Conservation (phyloP, 2,888 invertebrate species). For the Agrotis clavis region DNA sequence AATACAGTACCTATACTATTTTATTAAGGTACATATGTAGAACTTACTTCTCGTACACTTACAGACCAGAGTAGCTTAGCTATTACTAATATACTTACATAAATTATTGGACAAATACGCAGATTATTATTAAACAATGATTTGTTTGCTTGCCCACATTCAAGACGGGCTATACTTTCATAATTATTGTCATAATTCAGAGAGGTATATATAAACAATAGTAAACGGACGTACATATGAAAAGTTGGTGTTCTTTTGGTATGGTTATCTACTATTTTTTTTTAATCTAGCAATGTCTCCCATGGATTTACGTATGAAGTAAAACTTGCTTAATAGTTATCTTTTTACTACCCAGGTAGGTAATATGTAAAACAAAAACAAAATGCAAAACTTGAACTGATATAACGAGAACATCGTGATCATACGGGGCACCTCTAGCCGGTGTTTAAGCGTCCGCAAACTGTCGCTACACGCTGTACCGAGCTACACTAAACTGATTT, state of each 20-base stretch:
- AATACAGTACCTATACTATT: slow-evolving; percentile 25
- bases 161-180: not conserved
- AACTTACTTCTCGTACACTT: not conserved
- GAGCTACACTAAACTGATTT: slow-evolving; percentile 75
- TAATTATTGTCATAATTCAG: not conserved
- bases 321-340: too few relatives aligned
- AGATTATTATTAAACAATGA: too few relatives aligned
- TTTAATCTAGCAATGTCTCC: not conserved
- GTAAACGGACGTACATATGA: too few relatives aligned
- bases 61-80: not conserved
- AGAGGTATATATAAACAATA: too few relatives aligned
- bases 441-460: slow-evolving; percentile 69
- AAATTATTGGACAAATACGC: not conserved
- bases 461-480: slow-evolving; percentile 69
- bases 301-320: too few relatives aligned
- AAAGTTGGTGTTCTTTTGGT: not conserved
- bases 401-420: slow-evolving; percentile 38
- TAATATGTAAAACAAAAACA: not conserved
- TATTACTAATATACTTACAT: not conserved
- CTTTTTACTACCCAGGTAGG: not conserved
- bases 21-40: slow-evolving; percentile 1
- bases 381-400: slow-evolving; percentile 7
- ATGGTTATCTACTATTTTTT: not conserved
- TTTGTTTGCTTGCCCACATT: not conserved
- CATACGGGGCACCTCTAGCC: slow-evolving; percentile 54